Evolutionary conservation across 37 sponge, comb jelly and placozoan species (phyloP).

Genomic region (Aplysina aerophoba): DNA sequence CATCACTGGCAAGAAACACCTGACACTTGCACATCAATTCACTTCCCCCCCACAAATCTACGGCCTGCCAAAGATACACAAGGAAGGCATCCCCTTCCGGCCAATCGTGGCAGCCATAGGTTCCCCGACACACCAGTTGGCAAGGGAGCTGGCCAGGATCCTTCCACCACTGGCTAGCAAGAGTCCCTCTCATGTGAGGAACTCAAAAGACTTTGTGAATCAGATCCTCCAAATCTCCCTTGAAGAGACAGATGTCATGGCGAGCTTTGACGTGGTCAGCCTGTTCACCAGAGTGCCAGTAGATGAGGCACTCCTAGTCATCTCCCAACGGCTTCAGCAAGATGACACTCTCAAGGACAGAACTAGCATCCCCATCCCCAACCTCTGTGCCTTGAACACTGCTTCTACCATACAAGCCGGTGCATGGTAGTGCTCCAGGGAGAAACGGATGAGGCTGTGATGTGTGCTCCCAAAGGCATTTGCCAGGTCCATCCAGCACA

Average conservation of each 20-base stretch:
- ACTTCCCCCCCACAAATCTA: constrained; percentile 8
- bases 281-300: constrained; percentile 34
- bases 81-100: constrained; percentile 16
- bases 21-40: neutral
- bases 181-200: neutral
- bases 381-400: neutral
- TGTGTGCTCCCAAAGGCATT: no score
- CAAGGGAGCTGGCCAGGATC: constrained; percentile 21
- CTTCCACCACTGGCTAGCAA: constrained; percentile 19
- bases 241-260: constrained; percentile 3
- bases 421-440: no score
- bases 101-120: constrained; percentile 27
- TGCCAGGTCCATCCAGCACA: no score
- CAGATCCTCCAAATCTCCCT: constrained; percentile 10
- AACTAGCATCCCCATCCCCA: constrained; percentile 13
- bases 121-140: constrained; percentile 21
- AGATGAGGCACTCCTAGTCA: constrained; percentile 19
- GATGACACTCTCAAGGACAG: neutral
- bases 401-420: no score
- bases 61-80: constrained; percentile 21
- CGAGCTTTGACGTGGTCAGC: constrained; percentile 18
- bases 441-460: no score
- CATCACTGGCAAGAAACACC: neutral
- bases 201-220: constrained; percentile 6
- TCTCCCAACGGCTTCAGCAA: neutral